Evolutionary conservation across 2,797 vertebrate genomes (phyloP).

Genomic region (Eptatretus atami): DNA sequence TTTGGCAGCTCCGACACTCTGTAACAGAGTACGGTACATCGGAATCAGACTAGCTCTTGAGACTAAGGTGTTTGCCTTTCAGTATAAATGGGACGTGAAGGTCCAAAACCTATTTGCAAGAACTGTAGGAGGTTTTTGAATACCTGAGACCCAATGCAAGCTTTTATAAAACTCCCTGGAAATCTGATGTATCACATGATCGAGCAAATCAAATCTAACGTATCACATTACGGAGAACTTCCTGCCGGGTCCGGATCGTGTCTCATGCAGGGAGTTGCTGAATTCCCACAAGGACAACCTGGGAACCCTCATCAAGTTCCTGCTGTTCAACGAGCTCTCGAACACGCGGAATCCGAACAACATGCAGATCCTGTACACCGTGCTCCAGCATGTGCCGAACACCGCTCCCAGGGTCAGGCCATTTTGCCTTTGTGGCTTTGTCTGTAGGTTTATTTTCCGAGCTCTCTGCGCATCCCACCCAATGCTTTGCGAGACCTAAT

Average conservation of each 20-base stretch:
- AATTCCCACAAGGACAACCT: conserved; percentile 72
- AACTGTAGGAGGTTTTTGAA: no score
- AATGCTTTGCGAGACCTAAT: background rate
- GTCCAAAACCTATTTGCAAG: no score
- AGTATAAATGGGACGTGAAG: no score
- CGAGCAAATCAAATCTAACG: no score
- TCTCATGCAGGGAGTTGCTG: conserved; percentile 40
- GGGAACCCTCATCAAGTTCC: conserved; percentile 72
- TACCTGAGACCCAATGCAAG: no score
- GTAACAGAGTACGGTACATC: no score
- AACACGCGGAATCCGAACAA: conserved; percentile 93
- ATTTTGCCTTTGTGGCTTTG: background rate
- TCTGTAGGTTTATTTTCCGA: background rate
- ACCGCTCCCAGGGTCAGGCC: conserved; percentile 51
- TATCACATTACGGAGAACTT: no score
- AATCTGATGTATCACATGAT: no score
- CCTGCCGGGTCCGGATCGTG: background rate
- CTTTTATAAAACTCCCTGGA: no score
- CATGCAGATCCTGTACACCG: conserved; percentile 78
- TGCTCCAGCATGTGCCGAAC: conserved; percentile 73
- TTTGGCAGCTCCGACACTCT: no score
- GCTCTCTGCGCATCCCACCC: background rate
- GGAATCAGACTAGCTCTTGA: no score
- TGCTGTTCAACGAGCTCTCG: conserved; percentile 85
- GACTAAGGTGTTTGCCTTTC: no score